Evolutionary conservation across 2,888 invertebrate species (phyloP).

Genomic region (Drepanosiphum platanoidis): DNA sequence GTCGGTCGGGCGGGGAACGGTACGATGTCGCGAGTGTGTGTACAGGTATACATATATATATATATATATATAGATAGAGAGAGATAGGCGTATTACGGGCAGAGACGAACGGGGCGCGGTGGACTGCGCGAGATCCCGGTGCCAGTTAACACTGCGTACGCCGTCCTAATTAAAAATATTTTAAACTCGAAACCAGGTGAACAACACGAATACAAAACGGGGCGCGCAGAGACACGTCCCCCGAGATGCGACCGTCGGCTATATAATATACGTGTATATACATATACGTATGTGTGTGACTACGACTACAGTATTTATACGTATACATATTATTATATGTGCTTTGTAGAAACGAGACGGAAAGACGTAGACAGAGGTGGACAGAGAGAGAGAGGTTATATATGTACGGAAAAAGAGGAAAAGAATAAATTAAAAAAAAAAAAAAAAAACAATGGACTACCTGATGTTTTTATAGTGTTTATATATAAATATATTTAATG

Average conservation of each 20-base stretch:
- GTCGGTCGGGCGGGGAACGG: neutral
- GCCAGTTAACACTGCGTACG: conserved; percentile 53
- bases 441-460: conserved; percentile 57
- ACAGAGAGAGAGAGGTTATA: neutral
- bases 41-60: neutral
- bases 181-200: conserved; percentile 52
- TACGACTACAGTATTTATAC: neutral
- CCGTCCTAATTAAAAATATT: conserved; percentile 59
- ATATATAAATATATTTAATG: neutral
- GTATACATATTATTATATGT: neutral
- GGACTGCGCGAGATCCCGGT: conserved; percentile 34
- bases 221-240: conserved; percentile 23
- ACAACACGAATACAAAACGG: conserved; percentile 29
- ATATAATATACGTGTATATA: neutral
- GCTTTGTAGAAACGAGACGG: neutral
- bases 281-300: neutral
- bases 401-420: neutral
- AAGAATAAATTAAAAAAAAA: too few species aligned
- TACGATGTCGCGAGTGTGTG: neutral
- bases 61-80: neutral
- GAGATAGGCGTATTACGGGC: neutral
- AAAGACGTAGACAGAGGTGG: too few species aligned
- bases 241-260: neutral
- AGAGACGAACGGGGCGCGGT: neutral
- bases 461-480: conserved; percentile 54